Evolutionary conservation across 2,113 vertebrate species (phyloP), one percentile per base, ranked within the genome.

Genomic region (Capreolus pygargus): DNA sequence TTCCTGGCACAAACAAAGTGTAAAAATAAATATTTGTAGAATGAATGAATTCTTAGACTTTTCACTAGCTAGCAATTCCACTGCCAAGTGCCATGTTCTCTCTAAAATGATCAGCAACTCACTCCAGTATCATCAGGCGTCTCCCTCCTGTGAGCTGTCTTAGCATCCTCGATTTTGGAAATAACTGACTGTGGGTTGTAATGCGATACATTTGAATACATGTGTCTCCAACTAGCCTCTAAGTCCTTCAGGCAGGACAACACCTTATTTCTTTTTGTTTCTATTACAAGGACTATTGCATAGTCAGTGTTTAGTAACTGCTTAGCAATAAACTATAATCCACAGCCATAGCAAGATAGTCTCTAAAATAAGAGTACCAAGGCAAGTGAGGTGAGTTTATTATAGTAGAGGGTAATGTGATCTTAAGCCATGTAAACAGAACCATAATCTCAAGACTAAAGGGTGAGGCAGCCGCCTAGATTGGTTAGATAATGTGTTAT

Each of bases 11-110:
- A 76, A 58, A 88, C 30, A 89, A 96, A 79, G 39, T 93, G 16
- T 89, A 64, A 86, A 92, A 95, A 64, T 83, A 97, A 97, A 96
- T 91, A 83, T 91, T 95, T 94, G 19, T 70, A 36, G 7, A 76
- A 58, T 74, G 57, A 92, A 23, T 88, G 45, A 61, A 86, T 92
- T 84, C 15, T 78, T 79, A 47, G 79, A 21, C 33, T 90, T 92
- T 86, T 89, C 23, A 86, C 47, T 93, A 74, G 50, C 8, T 57
- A 82, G 28, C 2, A 86, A 39, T 70, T 93, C 8, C 25, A 39
- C 52, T 95, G 43, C 50, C 74, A 89, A 97, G 15, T 88, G 50
- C 7, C 8, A 70, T 50, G 9, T 70, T 89, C 23, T 67, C 3
- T 86, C 57, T 47, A 28, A 45, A 95, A 57, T 60, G 36, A 64